phyloP scores from a whole-genome alignment of 2,888 invertebrate genomes.

The Phania funesta region DNA sequence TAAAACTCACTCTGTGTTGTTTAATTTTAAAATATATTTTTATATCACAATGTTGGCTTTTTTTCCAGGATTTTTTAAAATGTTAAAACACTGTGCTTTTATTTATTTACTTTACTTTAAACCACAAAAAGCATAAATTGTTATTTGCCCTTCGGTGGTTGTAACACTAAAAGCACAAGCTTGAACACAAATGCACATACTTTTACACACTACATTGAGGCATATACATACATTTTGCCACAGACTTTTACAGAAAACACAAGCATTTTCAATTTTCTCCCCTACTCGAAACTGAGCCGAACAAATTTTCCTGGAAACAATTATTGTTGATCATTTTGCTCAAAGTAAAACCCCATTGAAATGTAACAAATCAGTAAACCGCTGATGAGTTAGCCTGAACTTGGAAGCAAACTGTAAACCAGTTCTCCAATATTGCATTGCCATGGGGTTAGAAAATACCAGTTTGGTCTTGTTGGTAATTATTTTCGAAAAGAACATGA shows the following conservation, averaged over 20 bases:
- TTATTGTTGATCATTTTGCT: conserved; percentile 45
- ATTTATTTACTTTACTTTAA: conserved; percentile 44
- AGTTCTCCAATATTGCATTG: background rate
- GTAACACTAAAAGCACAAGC: conserved; percentile 13
- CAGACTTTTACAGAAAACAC: background rate
- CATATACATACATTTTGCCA: conserved; percentile 23
- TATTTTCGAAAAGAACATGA: conserved; percentile 31
- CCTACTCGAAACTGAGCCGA: background rate
- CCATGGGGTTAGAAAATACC: background rate
- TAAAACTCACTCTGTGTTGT: too few relatives aligned
- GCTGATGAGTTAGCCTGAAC: too few relatives aligned
- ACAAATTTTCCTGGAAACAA: conserved; percentile 3
- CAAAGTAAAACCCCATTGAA: too few relatives aligned
- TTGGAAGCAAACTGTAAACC: too few relatives aligned
- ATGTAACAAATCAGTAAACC: too few relatives aligned
- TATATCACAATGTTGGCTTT: too few relatives aligned
- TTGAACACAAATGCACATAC: background rate
- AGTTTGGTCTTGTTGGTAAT: background rate
- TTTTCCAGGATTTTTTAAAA: conserved; percentile 1
- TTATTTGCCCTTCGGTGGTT: conserved; percentile 55
- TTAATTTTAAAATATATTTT: too few relatives aligned
- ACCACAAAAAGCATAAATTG: conserved; percentile 62
- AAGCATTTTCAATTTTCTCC: background rate
- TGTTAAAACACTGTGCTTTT: background rate
- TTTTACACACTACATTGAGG: background rate